A percentile compares a stretch with the other conserved stretches of the same genome.
These are phyloP conservation scores for Parazoanthus swiftii DNA, from an alignment of 92 coral and sea anemone genomes.

Conservation along the genomic window DNA sequence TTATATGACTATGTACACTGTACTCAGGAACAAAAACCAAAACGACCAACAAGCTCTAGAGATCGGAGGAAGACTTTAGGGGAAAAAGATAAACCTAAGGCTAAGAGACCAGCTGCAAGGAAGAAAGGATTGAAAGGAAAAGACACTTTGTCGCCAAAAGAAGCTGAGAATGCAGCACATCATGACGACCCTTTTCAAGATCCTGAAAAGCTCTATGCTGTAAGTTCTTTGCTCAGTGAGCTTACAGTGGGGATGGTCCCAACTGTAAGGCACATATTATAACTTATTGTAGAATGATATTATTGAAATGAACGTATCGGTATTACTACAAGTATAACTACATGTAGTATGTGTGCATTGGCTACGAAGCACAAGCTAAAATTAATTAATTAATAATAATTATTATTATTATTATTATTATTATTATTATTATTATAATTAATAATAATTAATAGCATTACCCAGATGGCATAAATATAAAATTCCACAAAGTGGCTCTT, in stretches of 20 bases:
- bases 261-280: too few species aligned
- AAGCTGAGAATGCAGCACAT: constrained; percentile 40
- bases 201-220: constrained; percentile 89
- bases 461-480: too few species aligned
- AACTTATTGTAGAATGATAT: too few species aligned
- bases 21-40: constrained; percentile 36
- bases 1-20: neutral
- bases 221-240: constrained; percentile 29
- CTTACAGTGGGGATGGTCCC: too few species aligned
- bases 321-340: neutral
- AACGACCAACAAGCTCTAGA: constrained; percentile 1
- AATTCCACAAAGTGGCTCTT: too few species aligned
- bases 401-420: too few species aligned
- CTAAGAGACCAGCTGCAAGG: constrained; percentile 78
- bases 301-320: neutral
- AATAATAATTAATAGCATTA: too few species aligned
- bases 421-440: too few species aligned
- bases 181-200: constrained; percentile 80
- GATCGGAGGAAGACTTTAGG: constrained; percentile 32
- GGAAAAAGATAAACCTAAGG: constrained; percentile 52
- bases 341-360: too few species aligned
- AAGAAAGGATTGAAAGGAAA: constrained; percentile 66
- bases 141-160: constrained; percentile 38
- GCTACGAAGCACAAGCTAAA: too few species aligned
- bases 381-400: too few species aligned